Evolutionary conservation across 2,113 vertebrate species (phyloP).

Genomic region (Tachycineta bicolor): DNA sequence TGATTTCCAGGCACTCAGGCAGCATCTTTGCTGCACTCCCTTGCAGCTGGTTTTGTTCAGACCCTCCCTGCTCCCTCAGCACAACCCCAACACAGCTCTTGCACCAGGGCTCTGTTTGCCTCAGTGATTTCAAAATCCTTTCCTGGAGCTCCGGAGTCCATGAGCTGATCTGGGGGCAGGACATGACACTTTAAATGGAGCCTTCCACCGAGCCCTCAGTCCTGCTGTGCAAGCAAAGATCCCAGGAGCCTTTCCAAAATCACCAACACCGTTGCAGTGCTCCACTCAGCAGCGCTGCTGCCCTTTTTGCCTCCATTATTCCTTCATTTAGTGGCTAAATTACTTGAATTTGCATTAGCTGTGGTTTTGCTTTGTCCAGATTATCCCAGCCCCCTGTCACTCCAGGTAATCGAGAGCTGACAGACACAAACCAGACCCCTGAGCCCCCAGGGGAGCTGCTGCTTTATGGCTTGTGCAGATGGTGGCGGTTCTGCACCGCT

Average conservation of each 20-base stretch:
- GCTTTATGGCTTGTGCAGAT: slow-evolving; percentile 48
- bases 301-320: neutral
- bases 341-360: neutral
- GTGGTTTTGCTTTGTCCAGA: neutral
- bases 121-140: neutral
- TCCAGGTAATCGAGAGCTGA: slow-evolving; percentile 44
- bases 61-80: neutral
- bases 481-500: neutral
- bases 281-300: neutral
- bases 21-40: neutral
- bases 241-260: neutral
- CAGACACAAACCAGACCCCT: slow-evolving; percentile 40
- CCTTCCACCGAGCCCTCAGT: neutral
- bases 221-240: neutral
- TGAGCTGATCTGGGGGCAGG: neutral
- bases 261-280: neutral
- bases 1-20: neutral
- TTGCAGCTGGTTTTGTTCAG: neutral
- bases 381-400: neutral
- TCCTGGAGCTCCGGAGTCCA: neutral
- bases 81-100: neutral
- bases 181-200: neutral
- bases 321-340: slow-evolving; percentile 2
- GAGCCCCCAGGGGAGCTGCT: neutral
- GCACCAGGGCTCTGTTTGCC: neutral